Percentiles rank a stretch among this genome's conserved stretches.
phyloP scores from a whole-genome alignment of 2,888 invertebrate species.

The Polydrusus pterygomalis region DNA sequence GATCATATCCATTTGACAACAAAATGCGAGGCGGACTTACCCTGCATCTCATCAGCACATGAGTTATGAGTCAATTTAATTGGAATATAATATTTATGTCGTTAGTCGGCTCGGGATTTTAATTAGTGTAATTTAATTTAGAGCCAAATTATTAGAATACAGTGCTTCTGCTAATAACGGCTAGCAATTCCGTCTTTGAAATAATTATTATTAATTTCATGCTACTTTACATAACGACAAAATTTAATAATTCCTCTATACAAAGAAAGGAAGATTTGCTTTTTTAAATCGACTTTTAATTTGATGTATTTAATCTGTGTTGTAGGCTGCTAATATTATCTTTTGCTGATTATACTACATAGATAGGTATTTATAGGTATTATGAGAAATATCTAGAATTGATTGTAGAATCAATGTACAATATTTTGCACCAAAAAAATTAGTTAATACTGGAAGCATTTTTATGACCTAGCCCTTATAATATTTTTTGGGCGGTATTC shows the following conservation, averaged over 20 bases:
- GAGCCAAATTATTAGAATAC: slow-evolving; percentile 52
- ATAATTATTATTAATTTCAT: slow-evolving; percentile 50
- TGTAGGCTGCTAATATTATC: neutral
- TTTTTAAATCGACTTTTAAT: slow-evolving; percentile 4
- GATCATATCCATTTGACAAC: slow-evolving; percentile 59
- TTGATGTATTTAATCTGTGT: too few species aligned
- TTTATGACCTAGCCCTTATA: too few species aligned
- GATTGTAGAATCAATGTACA: too few species aligned
- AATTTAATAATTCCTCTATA: slow-evolving; percentile 24
- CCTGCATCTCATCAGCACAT: slow-evolving; percentile 35
- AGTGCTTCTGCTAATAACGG: slow-evolving; percentile 47
- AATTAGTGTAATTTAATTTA: slow-evolving; percentile 50
- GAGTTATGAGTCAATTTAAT: slow-evolving; percentile 48
- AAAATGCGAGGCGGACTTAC: slow-evolving; percentile 34
- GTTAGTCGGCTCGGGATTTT: slow-evolving; percentile 42
- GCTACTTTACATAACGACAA: slow-evolving; percentile 44
- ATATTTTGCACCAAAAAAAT: too few species aligned
- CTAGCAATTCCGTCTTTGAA: slow-evolving; percentile 40
- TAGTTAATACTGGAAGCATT: too few species aligned
- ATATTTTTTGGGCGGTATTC: too few species aligned
- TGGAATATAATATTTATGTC: slow-evolving; percentile 49
- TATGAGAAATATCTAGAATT: too few species aligned
- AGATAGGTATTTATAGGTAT: too few species aligned
- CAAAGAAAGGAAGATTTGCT: slow-evolving; percentile 9
- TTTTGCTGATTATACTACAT: neutral